phyloP scores from a whole-genome alignment of 2,113 vertebrate species.

The Cheirogaleus medius region DNA sequence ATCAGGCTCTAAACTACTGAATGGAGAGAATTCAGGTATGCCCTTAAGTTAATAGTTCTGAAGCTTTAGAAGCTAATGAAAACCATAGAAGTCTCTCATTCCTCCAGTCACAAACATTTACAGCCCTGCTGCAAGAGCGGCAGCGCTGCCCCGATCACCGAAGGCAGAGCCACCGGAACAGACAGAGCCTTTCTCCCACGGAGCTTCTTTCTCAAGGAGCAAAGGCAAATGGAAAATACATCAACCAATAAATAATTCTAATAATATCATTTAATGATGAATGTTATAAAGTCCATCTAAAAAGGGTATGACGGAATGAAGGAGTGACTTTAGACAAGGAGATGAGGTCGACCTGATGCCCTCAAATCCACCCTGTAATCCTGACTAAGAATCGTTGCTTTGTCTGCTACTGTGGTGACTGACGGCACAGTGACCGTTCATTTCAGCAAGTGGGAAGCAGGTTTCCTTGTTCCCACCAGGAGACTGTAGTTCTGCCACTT shows the following conservation, averaged over 20 bases:
- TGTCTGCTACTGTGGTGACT: not conserved
- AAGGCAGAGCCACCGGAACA: accelerated
- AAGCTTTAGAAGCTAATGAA: not conserved
- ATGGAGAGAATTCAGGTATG: not conserved
- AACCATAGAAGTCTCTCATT: accelerated
- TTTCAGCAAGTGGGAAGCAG: not conserved
- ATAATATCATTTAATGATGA: not conserved
- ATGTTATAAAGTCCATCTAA: not conserved
- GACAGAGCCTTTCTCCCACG: not conserved
- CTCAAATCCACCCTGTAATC: not conserved
- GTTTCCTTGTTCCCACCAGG: not conserved
- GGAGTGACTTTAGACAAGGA: not conserved
- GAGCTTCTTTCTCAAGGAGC: not conserved
- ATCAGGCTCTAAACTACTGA: not conserved
- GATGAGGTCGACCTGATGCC: not conserved
- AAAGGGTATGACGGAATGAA: not conserved
- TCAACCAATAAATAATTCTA: not conserved
- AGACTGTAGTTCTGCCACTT: not conserved
- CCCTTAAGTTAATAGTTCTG: not conserved
- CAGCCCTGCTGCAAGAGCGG: accelerated
- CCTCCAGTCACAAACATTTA: not conserved
- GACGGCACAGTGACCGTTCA: not conserved
- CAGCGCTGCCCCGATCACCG: not conserved
- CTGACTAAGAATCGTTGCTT: not conserved
- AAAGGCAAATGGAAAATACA: not conserved